Base-by-base conservation (phyloP, 2,113 vertebrate genomes). In the Brachyistius frenatus region DNA sequence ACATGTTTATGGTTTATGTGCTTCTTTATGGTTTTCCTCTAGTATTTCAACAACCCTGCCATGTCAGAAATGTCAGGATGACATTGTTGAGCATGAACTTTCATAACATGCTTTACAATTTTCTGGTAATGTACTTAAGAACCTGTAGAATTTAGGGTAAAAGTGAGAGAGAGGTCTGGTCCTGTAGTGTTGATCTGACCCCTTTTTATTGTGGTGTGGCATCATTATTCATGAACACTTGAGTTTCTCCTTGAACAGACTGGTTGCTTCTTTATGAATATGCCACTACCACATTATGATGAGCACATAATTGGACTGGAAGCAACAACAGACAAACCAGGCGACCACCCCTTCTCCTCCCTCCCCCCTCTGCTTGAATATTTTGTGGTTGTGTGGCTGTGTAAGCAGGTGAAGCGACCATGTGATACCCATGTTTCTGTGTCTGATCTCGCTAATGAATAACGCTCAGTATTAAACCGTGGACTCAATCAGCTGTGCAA, bases 211-310 rank as follows among this genome's bases (percentile, higher is more conserved):
- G 16, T 56, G 41, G 49, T 60, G 52, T 10, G 13, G 52, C 58
- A 56, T 81, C 23, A 66, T 73, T 87, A 73, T 85, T 88, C 76
- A 83, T 73, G 58, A 75, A 30, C 62, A 5, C 66, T 68, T 77
- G 39, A 58, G 1, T 2, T 69, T 64, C 50, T 72, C 52, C 76
- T 73, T 66, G 46, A 78, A 46, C 63, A 63, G 47, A 39, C 44
- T 23, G 66, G 66, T 83, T 84, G 80, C 71, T 69, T 50, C 65
- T 66, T 60, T 5, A 61, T 65, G 39, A 78, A 53, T 57, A 69
- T 70, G 54, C 63, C 54, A 8, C 49, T 9, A 1, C 44, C n/a
- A 9, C 65, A 61, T 61, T 35, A 31, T 64, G 71, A 49, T 64
- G 60, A 44, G 57, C 53, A 23, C 37, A 70, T 32, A 11, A 16